Evolutionary conservation across 2,113 vertebrate genomes (phyloP), one percentile per base, ranked within the genome.

Genomic region (Dendropsophus ebraccatus): DNA sequence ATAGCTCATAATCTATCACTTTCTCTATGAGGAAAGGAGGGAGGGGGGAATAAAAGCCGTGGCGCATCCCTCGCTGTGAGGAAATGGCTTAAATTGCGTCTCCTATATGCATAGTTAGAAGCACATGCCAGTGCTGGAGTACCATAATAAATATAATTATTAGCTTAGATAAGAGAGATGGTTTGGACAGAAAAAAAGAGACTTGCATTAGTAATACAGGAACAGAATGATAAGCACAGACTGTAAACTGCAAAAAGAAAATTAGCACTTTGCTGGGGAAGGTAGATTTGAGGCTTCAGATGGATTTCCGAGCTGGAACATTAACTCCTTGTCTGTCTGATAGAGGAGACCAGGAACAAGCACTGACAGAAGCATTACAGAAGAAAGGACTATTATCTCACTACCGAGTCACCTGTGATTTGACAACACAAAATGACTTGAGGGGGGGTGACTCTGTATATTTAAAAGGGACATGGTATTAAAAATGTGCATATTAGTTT

Each of bases 1-100:
- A 72, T 56, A 62, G 50, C 11, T 87, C 49, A 86, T 70, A 85
- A 90, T 88, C 88, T 89, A 87, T 91, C 80, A 85, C 14, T n/a
- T 88, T 82, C 90, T 83, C 65, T 81, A 75, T 19, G 87, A 82
- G 82, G 86, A 88, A 75, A 86, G 72, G 35, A 60, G 35, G 77
- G 77, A 60, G 78, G 58, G 60, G 32, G 37, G 41, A 70, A 56
- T 62, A 65, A n/a, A 72, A 11, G 12, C 47, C 2, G 50, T 37
- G 10, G 35, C 78, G 65, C 41, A 76, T 19, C 52, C 62, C 87
- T 90, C 21, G 49, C 89, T 89, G 77, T 76, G 77, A 88, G 49
- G 80, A 25, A 78, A 84, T 0, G 0, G 78, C 11, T 52, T 87
- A 83, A 89, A 90, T 13, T 85, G 80, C 45, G 67, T 54, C 23